These are phyloP conservation scores for Temnothorax nylanderi DNA, from an alignment of 1,140 invertebrate species.

Conservation along the genomic window DNA sequence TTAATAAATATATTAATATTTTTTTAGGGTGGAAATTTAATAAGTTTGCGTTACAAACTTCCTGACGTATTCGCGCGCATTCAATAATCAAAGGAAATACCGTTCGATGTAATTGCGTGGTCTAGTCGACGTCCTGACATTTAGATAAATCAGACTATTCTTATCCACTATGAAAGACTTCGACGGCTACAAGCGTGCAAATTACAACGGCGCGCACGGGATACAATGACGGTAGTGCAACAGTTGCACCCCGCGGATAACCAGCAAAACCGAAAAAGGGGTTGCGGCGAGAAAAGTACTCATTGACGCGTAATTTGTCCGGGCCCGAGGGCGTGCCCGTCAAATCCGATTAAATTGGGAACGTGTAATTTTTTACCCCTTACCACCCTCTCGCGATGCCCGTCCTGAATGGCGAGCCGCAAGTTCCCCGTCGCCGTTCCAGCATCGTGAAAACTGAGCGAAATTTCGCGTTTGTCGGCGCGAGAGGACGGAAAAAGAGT, in stretches of 20 bases:
- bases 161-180: conserved; percentile 24
- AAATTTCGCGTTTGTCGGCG: conserved; percentile 30
- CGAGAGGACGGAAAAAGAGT: conserved; percentile 19
- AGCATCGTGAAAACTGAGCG: conserved; percentile 4
- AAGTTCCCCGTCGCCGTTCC: neutral
- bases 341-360: conserved; percentile 80
- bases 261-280: conserved; percentile 48
- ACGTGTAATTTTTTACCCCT: conserved; percentile 80
- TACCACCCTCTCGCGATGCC: conserved; percentile 58
- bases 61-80: neutral
- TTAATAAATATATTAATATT: neutral
- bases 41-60: neutral
- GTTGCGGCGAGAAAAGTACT: conserved; percentile 40
- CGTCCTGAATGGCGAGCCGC: conserved; percentile 66
- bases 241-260: conserved; percentile 63
- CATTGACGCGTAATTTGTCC: conserved; percentile 79
- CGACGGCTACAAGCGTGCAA: neutral
- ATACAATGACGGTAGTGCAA: conserved; percentile 38
- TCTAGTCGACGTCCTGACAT: neutral
- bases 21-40: neutral
- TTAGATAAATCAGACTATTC: conserved; percentile 40
- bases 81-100: neutral
- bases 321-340: conserved; percentile 46
- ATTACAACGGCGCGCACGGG: conserved; percentile 16
- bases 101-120: neutral